Percentiles rank a stretch among this genome's conserved stretches.
Conservation (phyloP, 2,113 vertebrate species). For the Strix aluco region DNA sequence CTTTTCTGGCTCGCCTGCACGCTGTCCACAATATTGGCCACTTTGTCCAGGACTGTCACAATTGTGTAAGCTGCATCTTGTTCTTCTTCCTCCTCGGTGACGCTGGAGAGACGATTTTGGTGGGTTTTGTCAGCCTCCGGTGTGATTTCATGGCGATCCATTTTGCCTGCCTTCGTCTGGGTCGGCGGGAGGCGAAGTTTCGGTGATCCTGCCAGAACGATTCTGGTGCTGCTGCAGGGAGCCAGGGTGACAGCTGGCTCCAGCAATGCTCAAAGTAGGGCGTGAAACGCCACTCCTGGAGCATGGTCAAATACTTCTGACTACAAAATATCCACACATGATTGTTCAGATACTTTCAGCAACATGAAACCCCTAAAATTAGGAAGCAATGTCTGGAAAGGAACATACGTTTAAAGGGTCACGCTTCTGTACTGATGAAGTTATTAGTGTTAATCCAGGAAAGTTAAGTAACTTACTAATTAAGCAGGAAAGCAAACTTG, state of each 20-base stretch:
- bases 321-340: constrained; percentile 74
- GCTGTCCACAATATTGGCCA: constrained; percentile 90
- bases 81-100: constrained; percentile 86
- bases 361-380: constrained; percentile 89
- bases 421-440: constrained; percentile 47
- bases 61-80: constrained; percentile 90
- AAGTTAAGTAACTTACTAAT: constrained; percentile 67
- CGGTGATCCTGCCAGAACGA: constrained; percentile 7
- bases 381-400: constrained; percentile 70
- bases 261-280: constrained; percentile 69
- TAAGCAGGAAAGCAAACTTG: constrained; percentile 56
- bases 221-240: constrained; percentile 54
- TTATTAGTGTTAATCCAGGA: constrained; percentile 65
- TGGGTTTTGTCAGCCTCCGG: constrained; percentile 78
- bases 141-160: constrained; percentile 79
- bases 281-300: constrained; percentile 74
- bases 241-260: constrained; percentile 66
- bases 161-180: constrained; percentile 53
- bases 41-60: constrained; percentile 92
- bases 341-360: constrained; percentile 82
- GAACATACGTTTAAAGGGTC: constrained; percentile 64
- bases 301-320: constrained; percentile 77
- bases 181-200: constrained; percentile 8
- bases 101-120: constrained; percentile 77
- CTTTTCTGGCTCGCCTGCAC: constrained; percentile 93